A percentile compares a stretch with the other conserved stretches of the same genome.
These are phyloP conservation scores for Caenorhabditis macrosperma DNA, from an alignment of 2,888 invertebrate species.

Conservation along the genomic window DNA sequence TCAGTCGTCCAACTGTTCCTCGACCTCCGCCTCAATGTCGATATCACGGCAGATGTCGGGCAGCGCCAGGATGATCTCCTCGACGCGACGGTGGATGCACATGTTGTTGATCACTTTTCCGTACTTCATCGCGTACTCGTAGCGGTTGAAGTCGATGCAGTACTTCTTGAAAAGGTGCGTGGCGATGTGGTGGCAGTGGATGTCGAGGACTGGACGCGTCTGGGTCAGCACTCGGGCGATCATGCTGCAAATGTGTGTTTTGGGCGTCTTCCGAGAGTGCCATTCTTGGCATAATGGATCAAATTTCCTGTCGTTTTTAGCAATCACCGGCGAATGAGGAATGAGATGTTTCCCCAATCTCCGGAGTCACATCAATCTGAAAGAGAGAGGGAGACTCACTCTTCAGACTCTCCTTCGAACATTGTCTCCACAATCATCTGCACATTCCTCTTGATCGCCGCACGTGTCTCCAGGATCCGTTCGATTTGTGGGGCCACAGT, in stretches of 20 bases:
- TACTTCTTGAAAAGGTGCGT: constrained; percentile 76
- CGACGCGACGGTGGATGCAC: constrained; percentile 69
- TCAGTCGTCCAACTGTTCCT: not conserved
- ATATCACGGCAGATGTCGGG: constrained; percentile 65
- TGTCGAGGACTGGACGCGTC: constrained; percentile 68
- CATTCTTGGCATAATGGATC: not conserved
- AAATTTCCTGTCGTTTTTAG: not conserved
- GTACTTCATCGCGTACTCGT: constrained; percentile 81
- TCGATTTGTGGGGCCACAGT: constrained; percentile 24
- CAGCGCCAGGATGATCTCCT: constrained; percentile 58
- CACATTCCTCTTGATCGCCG: constrained; percentile 51
- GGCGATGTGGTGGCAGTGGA: constrained; percentile 80
- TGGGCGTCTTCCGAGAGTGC: not conserved
- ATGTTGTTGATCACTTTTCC: constrained; percentile 81
- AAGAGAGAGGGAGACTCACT: constrained; percentile 16
- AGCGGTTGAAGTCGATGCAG: constrained; percentile 81
- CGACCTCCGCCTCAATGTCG: constrained; percentile 47
- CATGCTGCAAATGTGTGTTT: constrained; percentile 36
- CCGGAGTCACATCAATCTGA: not conserved
- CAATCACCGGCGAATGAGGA: not conserved
- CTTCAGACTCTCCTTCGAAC: constrained; percentile 53
- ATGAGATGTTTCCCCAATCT: too few relatives aligned
- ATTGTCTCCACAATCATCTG: constrained; percentile 55
- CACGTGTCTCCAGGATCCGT: constrained; percentile 30
- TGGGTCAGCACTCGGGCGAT: constrained; percentile 62